Evolutionary conservation across 1,140 invertebrate species (phyloP), one percentile per base, ranked within the genome.

Genomic region (Drosophila arawakana): DNA sequence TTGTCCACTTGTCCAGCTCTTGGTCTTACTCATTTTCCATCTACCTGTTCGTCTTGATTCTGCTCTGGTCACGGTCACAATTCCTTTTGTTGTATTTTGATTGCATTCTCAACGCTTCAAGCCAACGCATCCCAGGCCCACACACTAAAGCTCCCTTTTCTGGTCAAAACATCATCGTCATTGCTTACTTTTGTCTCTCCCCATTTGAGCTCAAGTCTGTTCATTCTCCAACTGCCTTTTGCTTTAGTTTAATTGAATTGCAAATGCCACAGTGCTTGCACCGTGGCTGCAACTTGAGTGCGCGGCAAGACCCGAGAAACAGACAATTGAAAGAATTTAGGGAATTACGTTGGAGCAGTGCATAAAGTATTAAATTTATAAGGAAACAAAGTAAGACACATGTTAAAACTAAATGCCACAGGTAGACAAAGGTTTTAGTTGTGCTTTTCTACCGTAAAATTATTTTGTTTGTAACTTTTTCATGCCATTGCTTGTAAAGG

Each of bases 51-150:
- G 25, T 30, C 25, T 30, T 30, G 25, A 30, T 30, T 30, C 58
- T 47, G 58, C 50, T 30, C 66, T 81, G 80, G 80, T 84, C 84
- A 83, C 76, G 83, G 84, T 83, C 67, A 66, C 76, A 73, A 62
- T 80, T 88, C 37, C 77, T 60, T 30, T 72, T 68, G 68, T 80
- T 80, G 80, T 59, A 73, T 73, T 89, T 76, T 78, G 80, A 89
- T 88, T 90, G 80, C 77, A 83, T 90, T 88, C 80, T 88, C 81
- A 84, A 88, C 85, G 84, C 84, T 89, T 89, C 78, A 84, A 73
- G 84, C 80, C 70, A 80, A 46, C 60, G 63, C 49, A 30, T 60
- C 57, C 25, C 25, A 30, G 25, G 3, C 3, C 3, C 65, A 61
- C 15, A 49, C 41, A 69, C 65, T 69, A 69, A 61, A 43, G 57